Evolutionary conservation across 2,888 invertebrate genomes (phyloP).

Genomic region (Aphidius colemani): DNA sequence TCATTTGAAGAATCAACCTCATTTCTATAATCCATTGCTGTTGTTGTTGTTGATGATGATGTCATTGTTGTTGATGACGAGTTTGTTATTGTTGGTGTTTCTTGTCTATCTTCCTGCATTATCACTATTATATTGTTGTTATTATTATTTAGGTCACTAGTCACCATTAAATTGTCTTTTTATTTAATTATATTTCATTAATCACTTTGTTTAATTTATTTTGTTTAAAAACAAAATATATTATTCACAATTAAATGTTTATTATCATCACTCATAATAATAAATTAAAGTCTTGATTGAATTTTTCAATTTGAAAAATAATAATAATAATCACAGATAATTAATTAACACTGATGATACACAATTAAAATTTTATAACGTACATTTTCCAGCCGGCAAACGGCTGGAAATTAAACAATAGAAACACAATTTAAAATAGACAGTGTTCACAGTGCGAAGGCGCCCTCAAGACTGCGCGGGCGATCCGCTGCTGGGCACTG

Average conservation of each 20-base stretch:
- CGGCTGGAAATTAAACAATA: constrained; percentile 29
- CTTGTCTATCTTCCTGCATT: constrained; percentile 45
- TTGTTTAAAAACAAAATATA: neutral
- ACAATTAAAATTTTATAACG: neutral
- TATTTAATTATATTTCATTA: neutral
- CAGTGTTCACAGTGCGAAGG: constrained; percentile 68
- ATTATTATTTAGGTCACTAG: constrained; percentile 10
- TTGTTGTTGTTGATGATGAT: constrained; percentile 32
- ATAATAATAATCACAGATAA: too few relatives aligned
- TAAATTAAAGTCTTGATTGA: too few relatives aligned
- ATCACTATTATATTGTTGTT: constrained; percentile 26
- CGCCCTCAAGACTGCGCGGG: constrained; percentile 69
- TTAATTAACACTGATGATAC: too few relatives aligned
- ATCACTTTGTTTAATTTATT: constrained; percentile 9
- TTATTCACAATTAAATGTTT: constrained; percentile 16
- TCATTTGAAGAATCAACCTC: constrained; percentile 40
- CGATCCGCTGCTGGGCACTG: constrained; percentile 66
- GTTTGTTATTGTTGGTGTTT: constrained; percentile 34
- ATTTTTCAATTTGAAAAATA: too few relatives aligned
- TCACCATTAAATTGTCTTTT: constrained; percentile 23
- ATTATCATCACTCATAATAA: constrained; percentile 14
- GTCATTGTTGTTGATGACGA: constrained; percentile 24
- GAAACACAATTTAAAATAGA: constrained; percentile 40
- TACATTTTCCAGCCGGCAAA: constrained; percentile 16
- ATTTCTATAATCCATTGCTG: constrained; percentile 32